Evolutionary conservation across 2,888 invertebrate genomes (phyloP), one percentile per base, ranked within the genome.

Genomic region (Drosophila buzzatii): DNA sequence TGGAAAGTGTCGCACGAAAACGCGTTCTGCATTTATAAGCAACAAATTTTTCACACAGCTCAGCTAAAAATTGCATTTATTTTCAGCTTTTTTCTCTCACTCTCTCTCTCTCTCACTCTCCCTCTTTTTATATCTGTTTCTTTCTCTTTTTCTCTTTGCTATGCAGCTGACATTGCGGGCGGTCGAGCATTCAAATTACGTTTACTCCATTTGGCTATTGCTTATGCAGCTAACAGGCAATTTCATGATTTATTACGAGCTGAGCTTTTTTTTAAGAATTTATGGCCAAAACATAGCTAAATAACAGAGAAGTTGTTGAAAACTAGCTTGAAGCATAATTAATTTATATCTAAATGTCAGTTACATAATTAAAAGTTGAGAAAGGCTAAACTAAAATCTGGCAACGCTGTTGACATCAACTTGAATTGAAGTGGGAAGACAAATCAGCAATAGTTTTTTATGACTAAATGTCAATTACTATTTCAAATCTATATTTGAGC

Each of bases 1-100:
- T 62, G 58, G 70, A 81, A 83, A 76, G 67, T 62, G 69, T 44
- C 51, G 59, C 51, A 51, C 51, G 59, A 49, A 39, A 42, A 42
- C 63, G 58, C 69, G 83, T 71, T 83, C 83, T 85, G 89, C 86
- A 83, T 83, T 85, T 71, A 65, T 62, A 82, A 82, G 68, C 60
- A 51, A 56, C 39, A 80, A 44, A 49, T 59, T 41, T 66, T 59
- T 66, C 55, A 44, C 55, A 39, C 8, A 20, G 55, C 63, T 66
- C 70, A 72, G 68, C 64, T 56, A 53, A 69, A 82, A 44, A 49
- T 35, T 18, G 8, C 0, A 18, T 16, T 47, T 33, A 6, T 27
- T 49, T 18, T 33, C 18, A 2, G 5, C n/a, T 5, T 9, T 31
- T 55, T n/a, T 20, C 5, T 16, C 4, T 52, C 27, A 6, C 27